phyloP scores from a whole-genome alignment of 2,888 invertebrate species.

The Nudaria mundana region DNA sequence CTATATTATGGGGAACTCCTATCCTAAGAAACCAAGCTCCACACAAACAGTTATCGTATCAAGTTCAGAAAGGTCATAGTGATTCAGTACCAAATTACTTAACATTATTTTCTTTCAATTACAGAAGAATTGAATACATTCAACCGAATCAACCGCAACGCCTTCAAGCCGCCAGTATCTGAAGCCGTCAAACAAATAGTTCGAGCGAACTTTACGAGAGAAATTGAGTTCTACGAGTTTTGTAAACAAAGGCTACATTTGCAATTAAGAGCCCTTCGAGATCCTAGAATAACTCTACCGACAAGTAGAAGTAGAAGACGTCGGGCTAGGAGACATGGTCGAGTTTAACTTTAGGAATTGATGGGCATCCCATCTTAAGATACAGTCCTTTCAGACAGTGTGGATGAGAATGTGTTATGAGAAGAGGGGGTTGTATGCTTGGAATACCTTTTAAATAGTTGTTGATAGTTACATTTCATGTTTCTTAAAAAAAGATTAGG shows the following conservation, averaged over 20 bases:
- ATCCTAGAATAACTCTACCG: conserved; percentile 61
- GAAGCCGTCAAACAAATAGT: conserved; percentile 93
- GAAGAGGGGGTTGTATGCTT: background rate
- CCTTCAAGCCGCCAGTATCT: conserved; percentile 93
- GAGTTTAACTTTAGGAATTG: conserved; percentile 26
- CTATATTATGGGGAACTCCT: too few species aligned
- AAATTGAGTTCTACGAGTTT: conserved; percentile 95
- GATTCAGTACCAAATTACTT: background rate
- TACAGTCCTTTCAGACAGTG: too few species aligned
- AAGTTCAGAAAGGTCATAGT: too few species aligned
- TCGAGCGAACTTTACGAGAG: conserved; percentile 91
- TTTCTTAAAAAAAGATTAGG: too few species aligned
- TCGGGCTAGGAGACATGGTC: conserved; percentile 36
- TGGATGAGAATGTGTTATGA: background rate
- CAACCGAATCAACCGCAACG: conserved; percentile 91
- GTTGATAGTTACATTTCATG: too few species aligned
- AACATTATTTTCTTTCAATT: conserved; percentile 23
- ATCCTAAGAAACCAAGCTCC: too few species aligned
- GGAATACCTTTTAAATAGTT: background rate
- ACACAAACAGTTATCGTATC: too few species aligned
- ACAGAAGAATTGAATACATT: conserved; percentile 88
- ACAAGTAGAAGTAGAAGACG: conserved; percentile 40
- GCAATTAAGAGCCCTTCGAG: conserved; percentile 87
- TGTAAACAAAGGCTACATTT: conserved; percentile 91
- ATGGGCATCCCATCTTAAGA: conserved; percentile 25